Percentiles rank a stretch among this genome's conserved stretches.
These are phyloP conservation scores for Cantharis lateralis DNA, from an alignment of 2,888 invertebrate genomes.

Conservation along the genomic window DNA sequence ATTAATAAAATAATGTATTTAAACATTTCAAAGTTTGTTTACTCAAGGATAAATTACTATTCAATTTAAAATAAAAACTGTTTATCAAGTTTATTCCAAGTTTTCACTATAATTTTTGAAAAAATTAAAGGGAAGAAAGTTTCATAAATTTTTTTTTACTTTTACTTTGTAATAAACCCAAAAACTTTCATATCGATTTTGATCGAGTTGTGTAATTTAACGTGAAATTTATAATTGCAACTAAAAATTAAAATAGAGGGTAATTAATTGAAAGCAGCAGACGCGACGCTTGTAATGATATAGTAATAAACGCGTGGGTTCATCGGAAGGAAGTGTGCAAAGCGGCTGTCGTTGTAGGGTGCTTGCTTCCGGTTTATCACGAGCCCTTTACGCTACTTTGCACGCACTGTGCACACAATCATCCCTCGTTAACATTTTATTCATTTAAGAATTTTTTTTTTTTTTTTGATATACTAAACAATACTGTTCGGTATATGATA, in stretches of 20 bases:
- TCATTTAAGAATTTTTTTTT: neutral
- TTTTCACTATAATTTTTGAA: neutral
- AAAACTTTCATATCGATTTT: neutral
- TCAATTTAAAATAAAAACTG: neutral
- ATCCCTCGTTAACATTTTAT: slow-evolving; percentile 13
- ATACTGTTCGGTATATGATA: too few relatives aligned
- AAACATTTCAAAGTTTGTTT: neutral
- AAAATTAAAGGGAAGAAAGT: neutral
- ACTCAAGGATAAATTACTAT: neutral
- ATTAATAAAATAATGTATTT: neutral
- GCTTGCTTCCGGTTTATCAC: slow-evolving; percentile 48
- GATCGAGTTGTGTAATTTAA: slow-evolving; percentile 4
- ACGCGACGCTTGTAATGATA: slow-evolving; percentile 41
- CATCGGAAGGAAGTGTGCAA: slow-evolving; percentile 46
- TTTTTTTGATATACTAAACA: too few relatives aligned
- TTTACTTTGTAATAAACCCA: neutral
- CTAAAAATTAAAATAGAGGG: slow-evolving; percentile 17
- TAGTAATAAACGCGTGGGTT: slow-evolving; percentile 41
- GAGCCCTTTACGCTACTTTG: slow-evolving; percentile 43
- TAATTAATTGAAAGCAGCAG: slow-evolving; percentile 16
- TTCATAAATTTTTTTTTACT: neutral
- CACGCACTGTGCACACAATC: slow-evolving; percentile 32
- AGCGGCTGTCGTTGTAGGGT: slow-evolving; percentile 47
- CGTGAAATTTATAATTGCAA: slow-evolving; percentile 24
- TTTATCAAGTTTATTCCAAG: neutral